Base-by-base conservation (phyloP, 37 sponge, comb jelly and placozoan species). In the Axinella damicornis region DNA sequence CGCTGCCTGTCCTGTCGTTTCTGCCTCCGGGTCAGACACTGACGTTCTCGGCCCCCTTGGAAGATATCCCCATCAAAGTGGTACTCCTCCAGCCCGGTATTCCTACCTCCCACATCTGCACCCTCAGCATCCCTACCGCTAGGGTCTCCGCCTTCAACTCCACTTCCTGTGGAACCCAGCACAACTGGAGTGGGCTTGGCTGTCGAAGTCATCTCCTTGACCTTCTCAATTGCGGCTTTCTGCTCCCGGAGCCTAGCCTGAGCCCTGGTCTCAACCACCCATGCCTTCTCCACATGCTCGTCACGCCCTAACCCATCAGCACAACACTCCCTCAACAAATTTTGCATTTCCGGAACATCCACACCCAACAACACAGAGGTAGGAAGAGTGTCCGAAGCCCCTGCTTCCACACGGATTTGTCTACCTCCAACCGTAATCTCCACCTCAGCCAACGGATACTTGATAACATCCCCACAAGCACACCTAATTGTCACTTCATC, bases 401-500 rank as follows among this genome's bases (percentile, higher is more conserved):
- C 83, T 25, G 82, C 89, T 40, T 63, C 65, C 53, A 76, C 77
- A 9, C 21, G 5, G 12, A 81, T 69, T 0, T 32, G 20, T 31
- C 46, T 1, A 0, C 72, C 78, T 1, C 30, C 79, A 11, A 83
- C 55, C 38, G 72, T 40, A 52, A 89, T 64, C 1, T 61, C 31
- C 1, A 73, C 66, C 1, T 61, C 33, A n/a, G 84, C 84, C 38
- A 73, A 0, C 2, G 90, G 84, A 53, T 89, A 83, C 53, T 46
- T 52, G 2, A 69, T 55, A 2, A 79, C 71, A 65, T 83, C 78
- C 25, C 90, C 79, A 71, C 83, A 79, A 2, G 83, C 67, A 89
- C 90, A 89, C 16, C 72, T 53, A 20, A 89, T 82, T 30, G 83
- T 24, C 16, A 66, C 84, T 34, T 77, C 73, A 5, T 79, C 84